Evolutionary conservation across 2,888 invertebrate genomes (phyloP).

Genomic region (Dynastes tityus): DNA sequence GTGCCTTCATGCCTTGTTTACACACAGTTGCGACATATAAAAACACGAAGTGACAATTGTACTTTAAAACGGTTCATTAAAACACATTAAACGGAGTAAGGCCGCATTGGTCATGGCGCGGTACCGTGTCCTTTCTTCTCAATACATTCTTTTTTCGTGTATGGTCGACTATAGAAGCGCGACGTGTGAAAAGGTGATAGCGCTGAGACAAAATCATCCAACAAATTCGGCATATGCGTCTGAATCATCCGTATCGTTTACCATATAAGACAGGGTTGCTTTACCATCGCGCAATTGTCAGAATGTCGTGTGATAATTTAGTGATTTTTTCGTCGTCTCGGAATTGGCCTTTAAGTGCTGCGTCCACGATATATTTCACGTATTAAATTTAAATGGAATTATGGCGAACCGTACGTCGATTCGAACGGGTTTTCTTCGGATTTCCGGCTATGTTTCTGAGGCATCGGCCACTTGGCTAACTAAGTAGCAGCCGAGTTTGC

Average conservation of each 20-base stretch:
- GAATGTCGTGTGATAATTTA: slow-evolving; percentile 46
- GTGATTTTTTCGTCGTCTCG: slow-evolving; percentile 26
- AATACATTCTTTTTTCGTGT: slow-evolving; percentile 4
- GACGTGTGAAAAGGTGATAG: slow-evolving; percentile 23
- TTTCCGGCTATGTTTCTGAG: slow-evolving; percentile 42
- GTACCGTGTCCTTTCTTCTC: slow-evolving; percentile 19
- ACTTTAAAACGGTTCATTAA: slow-evolving; percentile 31
- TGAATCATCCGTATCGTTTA: slow-evolving; percentile 38
- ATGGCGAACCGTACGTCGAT: slow-evolving; percentile 24
- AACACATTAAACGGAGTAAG: slow-evolving; percentile 12
- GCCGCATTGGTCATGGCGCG: neutral
- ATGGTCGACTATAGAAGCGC: neutral
- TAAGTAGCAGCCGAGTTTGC: slow-evolving; percentile 60
- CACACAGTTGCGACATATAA: slow-evolving; percentile 13
- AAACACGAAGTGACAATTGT: slow-evolving; percentile 30
- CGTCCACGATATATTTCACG: slow-evolving; percentile 49
- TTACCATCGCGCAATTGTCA: slow-evolving; percentile 33
- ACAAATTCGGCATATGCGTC: slow-evolving; percentile 46
- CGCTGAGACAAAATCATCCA: slow-evolving; percentile 43
- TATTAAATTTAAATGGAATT: slow-evolving; percentile 48
- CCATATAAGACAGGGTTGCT: slow-evolving; percentile 29
- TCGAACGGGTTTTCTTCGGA: slow-evolving; percentile 35
- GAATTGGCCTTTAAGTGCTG: slow-evolving; percentile 42
- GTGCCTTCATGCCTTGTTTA: slow-evolving; percentile 2
- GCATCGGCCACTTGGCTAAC: neutral